Evolutionary conservation across 2,113 vertebrate genomes (phyloP).

Genomic region (Rissa tridactyla): DNA sequence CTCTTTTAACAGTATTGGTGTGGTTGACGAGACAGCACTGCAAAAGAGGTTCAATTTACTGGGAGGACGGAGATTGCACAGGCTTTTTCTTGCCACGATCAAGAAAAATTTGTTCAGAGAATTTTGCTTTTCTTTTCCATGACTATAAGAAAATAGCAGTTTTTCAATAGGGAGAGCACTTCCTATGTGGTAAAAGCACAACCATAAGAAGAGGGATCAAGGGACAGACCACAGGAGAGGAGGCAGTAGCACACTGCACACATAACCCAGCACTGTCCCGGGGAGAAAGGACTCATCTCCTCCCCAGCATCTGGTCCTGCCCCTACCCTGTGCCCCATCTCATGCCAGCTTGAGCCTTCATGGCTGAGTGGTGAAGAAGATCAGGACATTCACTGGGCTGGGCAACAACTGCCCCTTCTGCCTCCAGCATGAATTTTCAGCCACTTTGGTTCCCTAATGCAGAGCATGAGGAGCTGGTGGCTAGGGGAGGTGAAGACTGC

Average conservation of each 20-base stretch:
- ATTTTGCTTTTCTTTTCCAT: neutral
- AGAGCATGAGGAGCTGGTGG: neutral
- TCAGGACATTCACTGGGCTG: neutral
- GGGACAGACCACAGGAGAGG: fast-evolving
- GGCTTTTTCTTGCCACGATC: neutral
- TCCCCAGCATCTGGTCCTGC: neutral
- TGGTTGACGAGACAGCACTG: neutral
- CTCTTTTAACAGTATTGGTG: neutral
- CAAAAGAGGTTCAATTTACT: neutral
- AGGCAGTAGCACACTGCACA: fast-evolving
- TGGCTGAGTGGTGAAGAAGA: neutral
- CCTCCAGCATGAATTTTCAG: neutral
- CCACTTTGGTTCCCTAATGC: neutral
- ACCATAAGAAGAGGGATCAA: neutral
- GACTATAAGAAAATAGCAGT: neutral
- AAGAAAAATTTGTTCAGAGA: neutral
- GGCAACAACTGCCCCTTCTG: neutral
- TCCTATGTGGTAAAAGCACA: fast-evolving
- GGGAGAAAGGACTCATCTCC: neutral
- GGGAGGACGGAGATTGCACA: neutral
- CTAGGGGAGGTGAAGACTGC: neutral
- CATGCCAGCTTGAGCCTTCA: neutral
- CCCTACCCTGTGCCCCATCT: fast-evolving
- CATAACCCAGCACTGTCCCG: neutral
- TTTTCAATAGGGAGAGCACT: neutral